These are phyloP conservation scores for Poecilus cupreus DNA, from an alignment of 2,888 invertebrate genomes.

Conservation along the genomic window DNA sequence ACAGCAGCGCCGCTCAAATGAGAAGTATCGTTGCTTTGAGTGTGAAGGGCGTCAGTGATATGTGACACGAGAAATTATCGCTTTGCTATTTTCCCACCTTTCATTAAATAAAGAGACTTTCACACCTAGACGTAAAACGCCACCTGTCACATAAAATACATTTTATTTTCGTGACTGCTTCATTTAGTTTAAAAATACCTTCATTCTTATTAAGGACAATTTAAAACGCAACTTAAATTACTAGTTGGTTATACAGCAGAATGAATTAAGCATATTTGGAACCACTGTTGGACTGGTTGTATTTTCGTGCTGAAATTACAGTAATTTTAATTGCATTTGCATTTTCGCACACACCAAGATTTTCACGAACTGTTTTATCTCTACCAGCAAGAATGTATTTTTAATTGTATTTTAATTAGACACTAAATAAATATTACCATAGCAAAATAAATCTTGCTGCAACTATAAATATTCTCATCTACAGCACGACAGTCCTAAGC, in stretches of 20 bases:
- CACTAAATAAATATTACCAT: conserved; percentile 3
- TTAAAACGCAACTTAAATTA: background rate
- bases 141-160: no score
- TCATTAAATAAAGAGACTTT: no score
- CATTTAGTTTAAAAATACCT: background rate
- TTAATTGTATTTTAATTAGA: conserved; percentile 26
- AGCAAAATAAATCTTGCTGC: background rate
- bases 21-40: background rate
- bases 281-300: background rate
- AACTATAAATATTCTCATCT: no score
- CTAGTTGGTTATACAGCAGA: background rate
- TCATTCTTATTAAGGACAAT: background rate
- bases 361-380: conserved; percentile 5
- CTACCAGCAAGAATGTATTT: conserved; percentile 27
- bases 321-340: conserved; percentile 28
- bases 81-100: background rate
- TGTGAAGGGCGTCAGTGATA: background rate
- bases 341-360: conserved; percentile 17
- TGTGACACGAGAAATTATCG: background rate
- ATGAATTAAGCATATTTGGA: background rate
- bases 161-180: no score
- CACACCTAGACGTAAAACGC: no score
- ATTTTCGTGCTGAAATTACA: background rate
- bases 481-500: no score
- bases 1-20: background rate